Evolutionary conservation across 2,888 invertebrate species (phyloP), one percentile per base, ranked within the genome.

Genomic region (Thecocarcelia acutangulata): DNA sequence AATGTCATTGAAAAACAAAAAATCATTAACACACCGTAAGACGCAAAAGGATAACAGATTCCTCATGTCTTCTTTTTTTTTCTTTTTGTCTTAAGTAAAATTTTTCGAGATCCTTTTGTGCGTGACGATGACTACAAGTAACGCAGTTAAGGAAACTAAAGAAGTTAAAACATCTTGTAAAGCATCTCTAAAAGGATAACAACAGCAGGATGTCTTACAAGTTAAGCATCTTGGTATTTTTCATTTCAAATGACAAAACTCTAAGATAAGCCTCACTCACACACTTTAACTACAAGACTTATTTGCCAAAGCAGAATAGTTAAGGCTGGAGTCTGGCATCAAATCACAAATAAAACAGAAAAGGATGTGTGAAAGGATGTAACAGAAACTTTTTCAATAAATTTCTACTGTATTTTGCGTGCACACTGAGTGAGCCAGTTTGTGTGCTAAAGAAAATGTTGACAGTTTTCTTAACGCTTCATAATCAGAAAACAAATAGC

Each of bases 381-480:
- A 42, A 80, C 75, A 63, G 83, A 88, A 88, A 88, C 84, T 88
- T 88, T 88, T 85, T 84, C 88, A 89, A 88, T 88, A 88, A 88
- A 88, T 88, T 79, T 89, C 1, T 46, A 85, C 24, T 28, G 11
- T 40, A 12, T 28, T 52, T 5, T 33, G 8, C 4, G 64, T 58
- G 44, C 40, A 15, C 50, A n/a, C 21, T 1, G 11, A 40, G 42
- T 21, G 40, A 54, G 37, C 84, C 85, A 86, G 61, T 81, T 85
- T 85, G 86, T 86, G 83, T 86, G 84, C 46, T 40, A 63, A 74
- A 73, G 73, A 73, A 82, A 82, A 87, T 85, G 89, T 89, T 89
- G 88, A 89, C 88, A 89, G 89, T 89, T 89, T 87, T 88, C 87
- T 89, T 89, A 89, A 89, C 89, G 89, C 89, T 89, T 88, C 89